Percentiles rank a stretch among this genome's conserved stretches.
These are phyloP conservation scores for Muraenolepis orangiensis DNA, from an alignment of 2,797 vertebrate genomes.

Conservation along the genomic window DNA sequence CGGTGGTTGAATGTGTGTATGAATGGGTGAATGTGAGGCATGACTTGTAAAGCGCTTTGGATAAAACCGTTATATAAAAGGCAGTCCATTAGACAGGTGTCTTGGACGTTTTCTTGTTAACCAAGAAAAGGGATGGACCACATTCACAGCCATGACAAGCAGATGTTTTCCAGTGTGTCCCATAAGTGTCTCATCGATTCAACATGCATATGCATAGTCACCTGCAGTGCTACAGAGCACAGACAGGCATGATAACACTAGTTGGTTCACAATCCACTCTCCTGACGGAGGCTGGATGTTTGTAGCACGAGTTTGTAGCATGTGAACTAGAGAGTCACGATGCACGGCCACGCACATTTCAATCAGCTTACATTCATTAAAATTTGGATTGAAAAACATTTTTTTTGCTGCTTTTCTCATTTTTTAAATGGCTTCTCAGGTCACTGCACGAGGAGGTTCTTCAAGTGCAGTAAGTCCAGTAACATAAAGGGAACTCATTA, in stretches of 20 bases:
- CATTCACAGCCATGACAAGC: too few relatives aligned
- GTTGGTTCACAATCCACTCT: too few relatives aligned
- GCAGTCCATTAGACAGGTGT: too few relatives aligned
- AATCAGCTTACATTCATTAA: background rate
- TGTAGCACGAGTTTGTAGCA: too few relatives aligned
- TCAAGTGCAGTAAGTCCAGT: background rate
- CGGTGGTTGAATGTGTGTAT: too few relatives aligned
- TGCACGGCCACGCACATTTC: background rate
- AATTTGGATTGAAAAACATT: background rate
- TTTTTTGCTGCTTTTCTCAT: too few relatives aligned
- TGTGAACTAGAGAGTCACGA: too few relatives aligned
- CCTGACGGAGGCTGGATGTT: too few relatives aligned
- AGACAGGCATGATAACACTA: background rate
- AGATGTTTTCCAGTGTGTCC: background rate
- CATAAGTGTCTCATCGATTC: background rate
- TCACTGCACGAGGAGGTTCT: background rate
- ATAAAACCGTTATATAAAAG: too few relatives aligned
- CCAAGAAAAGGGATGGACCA: background rate
- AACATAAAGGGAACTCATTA: background rate
- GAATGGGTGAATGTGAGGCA: too few relatives aligned
- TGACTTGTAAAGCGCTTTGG: too few relatives aligned
- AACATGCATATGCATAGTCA: background rate
- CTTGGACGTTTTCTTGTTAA: too few relatives aligned
- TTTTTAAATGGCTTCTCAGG: background rate
- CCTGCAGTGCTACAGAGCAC: background rate